Conservation (phyloP, 2,888 invertebrate genomes). For the Operophtera brumata region DNA sequence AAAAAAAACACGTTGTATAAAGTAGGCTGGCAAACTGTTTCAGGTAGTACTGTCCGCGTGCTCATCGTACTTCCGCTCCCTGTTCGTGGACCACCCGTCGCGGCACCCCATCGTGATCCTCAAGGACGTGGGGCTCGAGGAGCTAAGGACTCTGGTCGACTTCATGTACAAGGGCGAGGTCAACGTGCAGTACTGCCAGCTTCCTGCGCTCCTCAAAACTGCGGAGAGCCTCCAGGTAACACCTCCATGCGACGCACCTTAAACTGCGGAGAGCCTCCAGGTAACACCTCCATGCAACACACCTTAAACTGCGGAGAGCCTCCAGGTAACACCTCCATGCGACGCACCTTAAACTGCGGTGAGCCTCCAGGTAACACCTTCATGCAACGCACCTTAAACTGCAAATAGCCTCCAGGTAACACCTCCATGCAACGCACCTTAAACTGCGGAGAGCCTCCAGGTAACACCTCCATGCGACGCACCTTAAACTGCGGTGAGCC, state of each 20-base stretch:
- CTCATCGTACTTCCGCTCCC: slow-evolving; percentile 96
- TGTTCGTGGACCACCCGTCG: slow-evolving; percentile 95
- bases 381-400: neutral
- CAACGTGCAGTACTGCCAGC: slow-evolving; percentile 96
- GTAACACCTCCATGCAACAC: slow-evolving; percentile 52
- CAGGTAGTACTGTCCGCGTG: slow-evolving; percentile 96
- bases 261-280: slow-evolving; percentile 95
- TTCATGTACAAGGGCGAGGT: slow-evolving; percentile 98
- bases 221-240: slow-evolving; percentile 93
- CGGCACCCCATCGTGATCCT: slow-evolving; percentile 96
- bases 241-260: neutral
- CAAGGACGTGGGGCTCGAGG: slow-evolving; percentile 95
- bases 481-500: too few relatives aligned
- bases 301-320: slow-evolving; percentile 95
- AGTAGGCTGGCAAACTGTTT: slow-evolving; percentile 35
- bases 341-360: slow-evolving; percentile 90
- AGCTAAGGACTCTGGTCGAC: slow-evolving; percentile 94
- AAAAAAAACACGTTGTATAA: too few relatives aligned
- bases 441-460: too few relatives aligned
- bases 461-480: too few relatives aligned
- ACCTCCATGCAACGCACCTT: too few relatives aligned
- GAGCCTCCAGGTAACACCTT: slow-evolving; percentile 86
- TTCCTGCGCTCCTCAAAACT: slow-evolving; percentile 93
- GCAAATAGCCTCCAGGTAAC: too few relatives aligned
- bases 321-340: slow-evolving; percentile 81